Percentiles rank a stretch among this genome's conserved stretches.
These are phyloP conservation scores for Telmatherina bonti DNA, from an alignment of 2,797 vertebrate genomes.

Conservation along the genomic window DNA sequence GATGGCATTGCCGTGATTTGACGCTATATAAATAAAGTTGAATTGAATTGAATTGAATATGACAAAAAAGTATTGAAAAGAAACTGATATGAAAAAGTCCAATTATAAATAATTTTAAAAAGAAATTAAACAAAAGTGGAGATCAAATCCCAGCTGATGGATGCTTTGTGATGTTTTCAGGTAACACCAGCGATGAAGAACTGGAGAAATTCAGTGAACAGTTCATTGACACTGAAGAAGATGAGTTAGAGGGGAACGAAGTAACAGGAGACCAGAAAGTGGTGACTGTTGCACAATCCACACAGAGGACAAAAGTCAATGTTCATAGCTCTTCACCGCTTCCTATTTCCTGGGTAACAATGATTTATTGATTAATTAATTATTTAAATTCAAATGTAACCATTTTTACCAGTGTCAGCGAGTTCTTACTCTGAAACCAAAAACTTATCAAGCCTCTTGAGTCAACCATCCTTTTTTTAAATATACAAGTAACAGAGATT, in stretches of 20 bases:
- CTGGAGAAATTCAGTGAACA: conserved; percentile 47
- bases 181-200: conserved; percentile 64
- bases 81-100: no score
- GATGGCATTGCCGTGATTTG: no score
- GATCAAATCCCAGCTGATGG: neutral
- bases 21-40: no score
- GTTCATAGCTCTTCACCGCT: neutral
- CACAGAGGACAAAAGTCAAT: neutral
- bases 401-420: no score
- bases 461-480: no score
- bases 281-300: conserved; percentile 1
- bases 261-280: conserved; percentile 7
- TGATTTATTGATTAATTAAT: neutral
- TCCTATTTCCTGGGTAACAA: conserved; percentile 50
- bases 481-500: no score
- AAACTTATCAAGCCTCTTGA: no score
- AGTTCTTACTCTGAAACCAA: no score
- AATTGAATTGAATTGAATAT: no score
- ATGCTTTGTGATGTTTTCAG: conserved; percentile 28
- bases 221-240: neutral
- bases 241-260: neutral
- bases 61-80: neutral
- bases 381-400: no score
- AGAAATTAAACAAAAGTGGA: neutral
- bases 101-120: neutral